Evolutionary conservation across 2,113 vertebrate genomes (phyloP).

Genomic region (Prunella himalayana): DNA sequence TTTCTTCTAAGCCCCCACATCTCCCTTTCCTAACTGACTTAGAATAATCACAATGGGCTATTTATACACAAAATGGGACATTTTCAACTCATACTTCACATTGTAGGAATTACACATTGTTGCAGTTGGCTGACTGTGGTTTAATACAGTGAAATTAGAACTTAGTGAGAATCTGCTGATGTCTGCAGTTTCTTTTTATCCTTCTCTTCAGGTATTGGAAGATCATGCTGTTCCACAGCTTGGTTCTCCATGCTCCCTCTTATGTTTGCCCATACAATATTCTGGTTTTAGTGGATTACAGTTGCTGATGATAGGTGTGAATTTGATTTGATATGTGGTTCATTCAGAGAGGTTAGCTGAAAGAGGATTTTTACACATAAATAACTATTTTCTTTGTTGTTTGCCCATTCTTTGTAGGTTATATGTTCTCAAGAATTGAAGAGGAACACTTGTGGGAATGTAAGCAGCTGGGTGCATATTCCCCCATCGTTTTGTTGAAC

Average conservation of each 20-base stretch:
- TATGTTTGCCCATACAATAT: neutral
- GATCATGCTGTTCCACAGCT: neutral
- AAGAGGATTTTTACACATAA: neutral
- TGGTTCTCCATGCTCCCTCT: neutral
- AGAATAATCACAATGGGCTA: neutral
- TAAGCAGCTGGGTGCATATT: conserved; percentile 96
- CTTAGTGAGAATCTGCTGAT: neutral
- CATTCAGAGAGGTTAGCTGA: neutral
- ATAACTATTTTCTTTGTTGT: neutral
- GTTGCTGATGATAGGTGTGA: neutral
- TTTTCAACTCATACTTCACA: neutral
- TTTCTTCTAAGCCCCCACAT: neutral
- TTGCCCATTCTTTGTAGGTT: conserved; percentile 71
- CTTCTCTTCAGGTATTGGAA: neutral
- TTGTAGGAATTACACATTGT: neutral
- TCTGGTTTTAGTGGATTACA: neutral
- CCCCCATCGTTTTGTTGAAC: conserved; percentile 95
- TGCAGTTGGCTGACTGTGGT: neutral
- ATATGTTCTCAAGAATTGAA: conserved; percentile 91
- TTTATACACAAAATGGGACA: neutral
- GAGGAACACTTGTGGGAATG: conserved; percentile 97
- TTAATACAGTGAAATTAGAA: neutral
- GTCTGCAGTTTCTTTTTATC: neutral
- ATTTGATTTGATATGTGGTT: neutral
- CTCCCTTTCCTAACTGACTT: neutral